Conservation (phyloP, 1,140 invertebrate genomes). For the Atopsyche davidsoni region DNA sequence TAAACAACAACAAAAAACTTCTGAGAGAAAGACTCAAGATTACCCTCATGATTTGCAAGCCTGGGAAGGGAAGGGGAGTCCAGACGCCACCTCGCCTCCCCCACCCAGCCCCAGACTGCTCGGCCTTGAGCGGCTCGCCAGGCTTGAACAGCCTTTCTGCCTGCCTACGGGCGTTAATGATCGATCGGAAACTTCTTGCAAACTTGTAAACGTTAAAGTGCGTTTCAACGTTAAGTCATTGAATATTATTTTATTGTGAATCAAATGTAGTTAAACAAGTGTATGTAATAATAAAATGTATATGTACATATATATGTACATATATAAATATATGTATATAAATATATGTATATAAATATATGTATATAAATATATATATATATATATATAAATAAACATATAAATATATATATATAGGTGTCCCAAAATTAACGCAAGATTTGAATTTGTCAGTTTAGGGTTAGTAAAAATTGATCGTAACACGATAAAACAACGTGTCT, state of each 20-base stretch:
- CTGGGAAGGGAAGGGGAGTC: no score
- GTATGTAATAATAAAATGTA: slow-evolving; percentile 6
- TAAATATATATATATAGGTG: not conserved
- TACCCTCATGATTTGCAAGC: no score
- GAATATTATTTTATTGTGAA: not conserved
- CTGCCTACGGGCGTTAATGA: not conserved
- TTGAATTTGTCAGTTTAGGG: not conserved
- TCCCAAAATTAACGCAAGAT: not conserved
- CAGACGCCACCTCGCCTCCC: no score
- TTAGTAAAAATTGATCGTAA: no score
- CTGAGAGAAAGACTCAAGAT: no score
- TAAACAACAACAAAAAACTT: no score
- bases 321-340: not conserved
- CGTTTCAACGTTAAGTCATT: not conserved
- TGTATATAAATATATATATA: slow-evolving; percentile 5
- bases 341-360: not conserved
- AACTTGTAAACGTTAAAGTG: not conserved
- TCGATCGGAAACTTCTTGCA: not conserved
- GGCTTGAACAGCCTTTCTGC: no score
- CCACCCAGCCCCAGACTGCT: no score
- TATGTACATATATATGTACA: slow-evolving; percentile 2
- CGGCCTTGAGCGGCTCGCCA: no score
- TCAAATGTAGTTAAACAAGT: not conserved
- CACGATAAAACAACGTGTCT: no score
- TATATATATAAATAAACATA: slow-evolving; percentile 5